Evolutionary conservation across 2,888 invertebrate species (phyloP), one percentile per base, ranked within the genome.

Genomic region (Girardia tigrina): DNA sequence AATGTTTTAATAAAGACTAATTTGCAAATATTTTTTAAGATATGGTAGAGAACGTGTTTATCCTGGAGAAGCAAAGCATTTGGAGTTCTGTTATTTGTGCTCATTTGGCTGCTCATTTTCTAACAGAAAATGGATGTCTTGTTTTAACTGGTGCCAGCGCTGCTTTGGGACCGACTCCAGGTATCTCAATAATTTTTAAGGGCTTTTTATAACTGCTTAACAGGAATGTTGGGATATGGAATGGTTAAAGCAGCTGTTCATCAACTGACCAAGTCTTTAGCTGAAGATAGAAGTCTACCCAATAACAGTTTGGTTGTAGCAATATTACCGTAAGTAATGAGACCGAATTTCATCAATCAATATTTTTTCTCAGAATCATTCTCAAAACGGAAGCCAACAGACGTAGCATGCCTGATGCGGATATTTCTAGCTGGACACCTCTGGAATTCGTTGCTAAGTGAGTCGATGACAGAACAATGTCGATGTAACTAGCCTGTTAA

Each of bases 301-400:
- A 85, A 87, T 0, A 87, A 89, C 78, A 87, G 90, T 4, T 83
- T 89, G 26, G 90, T 90, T 1, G 87, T 90, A 23, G 90, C 92
- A 0, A 91, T 94, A 79, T 86, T 94, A 77, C 95, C 95, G 84
- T 84, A 79, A 28, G 28, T n/a, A 26, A 14, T 12, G n/a, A n/a
- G n/a, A n/a, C n/a, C n/a, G n/a, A n/a, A n/a, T 73, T 70, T n/a
- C 16, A 36, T 36, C 12, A 36, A 36, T 36, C 16, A 8, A 36
- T 12, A n/a, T n/a, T 56, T 74, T 20, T 28, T 79, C 80, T 36
- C 79, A 85, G 85, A 0, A 88, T 94, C 0, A 97, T 94, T 23
- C 86, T 98, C 77, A 97, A 98, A 82, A 98, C 97, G 0, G 94
- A 94, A 78, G 94, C 94, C 93, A 98, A 98, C 82, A 88, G 95